Evolutionary conservation across 2,113 vertebrate genomes (phyloP).

Genomic region (Nansenia antarctica): DNA sequence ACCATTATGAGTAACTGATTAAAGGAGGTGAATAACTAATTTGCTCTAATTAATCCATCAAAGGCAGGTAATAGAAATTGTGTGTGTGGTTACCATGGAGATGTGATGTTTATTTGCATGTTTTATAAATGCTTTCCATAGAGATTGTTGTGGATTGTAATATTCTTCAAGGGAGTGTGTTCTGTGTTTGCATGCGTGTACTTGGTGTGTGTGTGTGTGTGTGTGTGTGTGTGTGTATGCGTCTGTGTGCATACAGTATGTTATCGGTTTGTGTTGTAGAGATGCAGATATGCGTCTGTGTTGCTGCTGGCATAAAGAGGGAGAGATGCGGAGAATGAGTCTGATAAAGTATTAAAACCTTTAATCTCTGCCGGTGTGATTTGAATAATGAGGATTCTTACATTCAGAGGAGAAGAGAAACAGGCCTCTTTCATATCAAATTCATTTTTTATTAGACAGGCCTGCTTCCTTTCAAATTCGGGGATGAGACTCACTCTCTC

Average conservation of each 20-base stretch:
- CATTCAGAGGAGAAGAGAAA: constrained; percentile 22
- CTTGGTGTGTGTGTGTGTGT: too few relatives aligned
- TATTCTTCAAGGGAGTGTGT: too few relatives aligned
- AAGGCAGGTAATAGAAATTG: too few relatives aligned
- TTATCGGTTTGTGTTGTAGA: background rate
- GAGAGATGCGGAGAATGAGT: background rate
- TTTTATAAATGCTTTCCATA: too few relatives aligned
- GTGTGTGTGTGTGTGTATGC: background rate
- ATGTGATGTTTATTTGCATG: too few relatives aligned
- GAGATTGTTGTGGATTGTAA: too few relatives aligned
- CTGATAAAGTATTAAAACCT: constrained; percentile 33
- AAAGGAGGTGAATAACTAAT: too few relatives aligned
- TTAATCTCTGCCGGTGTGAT: constrained; percentile 17
- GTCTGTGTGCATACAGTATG: background rate
- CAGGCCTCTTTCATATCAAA: constrained; percentile 26
- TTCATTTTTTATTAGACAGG: constrained; percentile 11
- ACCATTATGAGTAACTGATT: background rate
- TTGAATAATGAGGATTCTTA: constrained; percentile 40
- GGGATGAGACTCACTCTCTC: background rate
- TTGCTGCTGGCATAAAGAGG: background rate
- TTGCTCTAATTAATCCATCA: too few relatives aligned
- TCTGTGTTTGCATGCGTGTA: too few relatives aligned
- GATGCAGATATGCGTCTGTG: background rate
- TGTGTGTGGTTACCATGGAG: too few relatives aligned
- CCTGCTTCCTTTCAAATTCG: constrained; percentile 19